Percentiles rank a stretch among this genome's conserved stretches.
These are phyloP conservation scores for Oryzias celebensis DNA, from an alignment of 2,113 vertebrate genomes.

Conservation along the genomic window DNA sequence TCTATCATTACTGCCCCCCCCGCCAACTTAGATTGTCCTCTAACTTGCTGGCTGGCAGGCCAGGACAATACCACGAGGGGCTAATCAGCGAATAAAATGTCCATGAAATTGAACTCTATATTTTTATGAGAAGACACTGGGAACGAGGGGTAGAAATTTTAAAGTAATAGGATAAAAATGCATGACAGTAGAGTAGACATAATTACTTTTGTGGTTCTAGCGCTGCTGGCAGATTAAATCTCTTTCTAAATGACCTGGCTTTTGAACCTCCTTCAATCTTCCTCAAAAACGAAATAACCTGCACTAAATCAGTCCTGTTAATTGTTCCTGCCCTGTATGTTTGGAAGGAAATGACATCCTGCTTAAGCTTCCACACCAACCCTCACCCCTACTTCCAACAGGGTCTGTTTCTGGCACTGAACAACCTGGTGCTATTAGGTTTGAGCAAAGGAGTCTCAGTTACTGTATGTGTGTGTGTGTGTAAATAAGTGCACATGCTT, in stretches of 20 bases:
- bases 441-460: slow-evolving; percentile 56
- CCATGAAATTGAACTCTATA: slow-evolving; percentile 17
- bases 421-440: slow-evolving; percentile 67
- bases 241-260: background rate
- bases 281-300: slow-evolving; percentile 1
- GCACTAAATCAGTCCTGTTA: background rate
- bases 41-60: slow-evolving; percentile 16
- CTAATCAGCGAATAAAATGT: slow-evolving; percentile 27
- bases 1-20: slow-evolving; percentile 18
- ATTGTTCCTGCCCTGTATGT: slow-evolving; percentile 7
- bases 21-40: slow-evolving; percentile 14
- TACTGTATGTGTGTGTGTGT: slow-evolving; percentile 36
- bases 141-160: background rate
- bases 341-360: slow-evolving; percentile 12
- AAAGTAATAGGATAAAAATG: slow-evolving; percentile 1
- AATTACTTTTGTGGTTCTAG: slow-evolving; percentile 7
- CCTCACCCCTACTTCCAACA: slow-evolving; percentile 32
- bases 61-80: slow-evolving; percentile 23
- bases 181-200: background rate
- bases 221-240: slow-evolving; percentile 2
- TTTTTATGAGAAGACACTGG: slow-evolving; percentile 7
- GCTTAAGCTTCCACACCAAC: slow-evolving; percentile 17
- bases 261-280: too few relatives aligned
- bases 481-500: slow-evolving; percentile 17
- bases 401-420: slow-evolving; percentile 68